phyloP scores from a whole-genome alignment of 2,797 vertebrate species.

The Platalea minor region DNA sequence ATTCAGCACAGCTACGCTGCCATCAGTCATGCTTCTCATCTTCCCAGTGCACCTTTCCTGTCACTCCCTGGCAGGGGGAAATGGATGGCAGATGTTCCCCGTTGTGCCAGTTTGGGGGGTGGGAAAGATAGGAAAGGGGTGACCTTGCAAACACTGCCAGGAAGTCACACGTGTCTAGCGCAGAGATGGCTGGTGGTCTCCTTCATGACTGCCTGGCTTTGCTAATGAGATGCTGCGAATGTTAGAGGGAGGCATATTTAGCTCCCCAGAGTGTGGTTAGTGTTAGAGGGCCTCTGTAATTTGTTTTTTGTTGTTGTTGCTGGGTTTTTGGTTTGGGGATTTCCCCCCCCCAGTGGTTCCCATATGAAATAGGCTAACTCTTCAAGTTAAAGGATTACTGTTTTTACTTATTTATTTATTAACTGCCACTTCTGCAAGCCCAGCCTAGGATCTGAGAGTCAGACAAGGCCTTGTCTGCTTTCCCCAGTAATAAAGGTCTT shows the following conservation, averaged over 20 bases:
- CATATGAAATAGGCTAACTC: neutral
- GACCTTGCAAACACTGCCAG: conserved; percentile 10
- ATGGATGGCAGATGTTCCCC: neutral
- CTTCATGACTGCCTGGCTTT: neutral
- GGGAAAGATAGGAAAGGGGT: neutral
- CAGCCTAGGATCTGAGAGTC: neutral
- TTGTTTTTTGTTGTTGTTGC: neutral
- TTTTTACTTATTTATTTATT: neutral
- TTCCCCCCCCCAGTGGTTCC: neutral
- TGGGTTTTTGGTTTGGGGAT: neutral
- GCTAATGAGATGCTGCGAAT: neutral
- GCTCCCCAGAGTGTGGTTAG: neutral
- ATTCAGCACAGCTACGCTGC: neutral
- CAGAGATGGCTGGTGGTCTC: neutral
- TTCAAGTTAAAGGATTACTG: neutral
- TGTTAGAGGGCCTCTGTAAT: neutral
- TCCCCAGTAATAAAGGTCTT: neutral
- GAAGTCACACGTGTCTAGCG: neutral
- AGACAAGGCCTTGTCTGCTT: neutral
- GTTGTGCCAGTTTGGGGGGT: neutral
- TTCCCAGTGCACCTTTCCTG: conserved; percentile 14
- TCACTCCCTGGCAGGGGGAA: neutral
- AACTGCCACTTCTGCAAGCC: neutral
- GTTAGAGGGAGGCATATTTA: neutral
- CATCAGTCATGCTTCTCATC: conserved; percentile 24